These are phyloP conservation scores for Pachyuromys duprasi DNA, from an alignment of 2,797 vertebrate genomes.

Conservation along the genomic window DNA sequence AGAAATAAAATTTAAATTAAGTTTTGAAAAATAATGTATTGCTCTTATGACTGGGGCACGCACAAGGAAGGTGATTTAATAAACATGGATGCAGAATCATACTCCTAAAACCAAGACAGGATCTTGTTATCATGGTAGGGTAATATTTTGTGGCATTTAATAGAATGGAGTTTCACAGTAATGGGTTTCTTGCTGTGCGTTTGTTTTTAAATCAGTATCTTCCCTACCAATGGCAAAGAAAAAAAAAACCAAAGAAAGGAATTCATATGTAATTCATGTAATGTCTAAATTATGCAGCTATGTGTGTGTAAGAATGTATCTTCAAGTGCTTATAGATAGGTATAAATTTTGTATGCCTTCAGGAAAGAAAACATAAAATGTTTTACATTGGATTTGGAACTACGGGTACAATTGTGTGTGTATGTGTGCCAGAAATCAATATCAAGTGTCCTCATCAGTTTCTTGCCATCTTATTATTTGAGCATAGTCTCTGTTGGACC, in stretches of 20 bases:
- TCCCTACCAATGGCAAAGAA: background rate
- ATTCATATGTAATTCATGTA: background rate
- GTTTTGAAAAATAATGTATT: background rate
- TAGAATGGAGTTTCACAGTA: background rate
- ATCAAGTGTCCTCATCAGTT: background rate
- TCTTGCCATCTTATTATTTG: background rate
- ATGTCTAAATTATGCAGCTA: background rate
- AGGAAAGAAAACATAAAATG: background rate
- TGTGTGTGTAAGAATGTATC: background rate
- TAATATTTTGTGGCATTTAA: background rate
- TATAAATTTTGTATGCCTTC: fast-evolving
- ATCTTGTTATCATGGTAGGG: slow-evolving; percentile 7
- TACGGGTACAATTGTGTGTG: background rate
- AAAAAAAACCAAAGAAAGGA: background rate
- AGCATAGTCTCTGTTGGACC: background rate
- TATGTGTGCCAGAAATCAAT: background rate
- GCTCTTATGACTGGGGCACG: background rate
- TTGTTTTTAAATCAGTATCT: background rate
- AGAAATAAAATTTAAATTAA: background rate
- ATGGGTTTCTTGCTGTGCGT: background rate
- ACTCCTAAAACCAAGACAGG: background rate
- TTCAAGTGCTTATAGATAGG: background rate
- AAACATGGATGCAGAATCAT: background rate
- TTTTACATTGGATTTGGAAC: background rate
- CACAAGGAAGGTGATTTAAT: background rate